A percentile compares a stretch with the other conserved stretches of the same genome.
Evolutionary conservation across 2,888 invertebrate genomes (phyloP).

Genomic region (Gastrophysa polygoni): DNA sequence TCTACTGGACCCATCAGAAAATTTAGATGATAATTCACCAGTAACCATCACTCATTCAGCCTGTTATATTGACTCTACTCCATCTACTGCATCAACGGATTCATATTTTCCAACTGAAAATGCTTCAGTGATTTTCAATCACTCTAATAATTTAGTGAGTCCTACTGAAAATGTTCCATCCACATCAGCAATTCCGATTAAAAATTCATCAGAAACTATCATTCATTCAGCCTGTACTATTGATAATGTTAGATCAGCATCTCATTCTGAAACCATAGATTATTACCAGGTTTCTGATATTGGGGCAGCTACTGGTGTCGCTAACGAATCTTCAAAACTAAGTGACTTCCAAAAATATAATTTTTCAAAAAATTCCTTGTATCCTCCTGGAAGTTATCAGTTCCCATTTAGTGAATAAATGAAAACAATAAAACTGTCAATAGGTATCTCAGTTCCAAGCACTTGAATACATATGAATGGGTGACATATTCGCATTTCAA

Average conservation of each 20-base stretch:
- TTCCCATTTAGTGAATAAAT: background rate
- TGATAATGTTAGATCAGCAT: background rate
- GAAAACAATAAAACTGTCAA: slow-evolving; percentile 10
- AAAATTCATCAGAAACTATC: slow-evolving; percentile 8
- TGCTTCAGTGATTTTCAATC: background rate
- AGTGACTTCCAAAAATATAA: slow-evolving; percentile 10
- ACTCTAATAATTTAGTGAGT: slow-evolving; percentile 5
- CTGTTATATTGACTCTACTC: background rate
- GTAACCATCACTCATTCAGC: slow-evolving; percentile 1
- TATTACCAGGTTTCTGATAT: slow-evolving; percentile 14
- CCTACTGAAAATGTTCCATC: slow-evolving; percentile 11
- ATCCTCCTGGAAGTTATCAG: slow-evolving; percentile 1
- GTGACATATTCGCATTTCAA: slow-evolving; percentile 6
- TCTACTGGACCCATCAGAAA: background rate
- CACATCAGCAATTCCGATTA: background rate
- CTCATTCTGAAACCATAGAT: slow-evolving; percentile 11
- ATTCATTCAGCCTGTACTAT: slow-evolving; percentile 4
- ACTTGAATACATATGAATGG: slow-evolving; percentile 15
- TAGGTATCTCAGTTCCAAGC: slow-evolving; percentile 10
- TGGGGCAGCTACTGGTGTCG: slow-evolving; percentile 7
- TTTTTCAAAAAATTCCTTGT: slow-evolving; percentile 1
- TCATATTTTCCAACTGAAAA: background rate
- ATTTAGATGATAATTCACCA: background rate
- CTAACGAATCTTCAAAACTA: slow-evolving; percentile 5
- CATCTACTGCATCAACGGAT: slow-evolving; percentile 4